phyloP scores from a whole-genome alignment of 2,113 vertebrate genomes.

The Mesocricetus auratus region DNA sequence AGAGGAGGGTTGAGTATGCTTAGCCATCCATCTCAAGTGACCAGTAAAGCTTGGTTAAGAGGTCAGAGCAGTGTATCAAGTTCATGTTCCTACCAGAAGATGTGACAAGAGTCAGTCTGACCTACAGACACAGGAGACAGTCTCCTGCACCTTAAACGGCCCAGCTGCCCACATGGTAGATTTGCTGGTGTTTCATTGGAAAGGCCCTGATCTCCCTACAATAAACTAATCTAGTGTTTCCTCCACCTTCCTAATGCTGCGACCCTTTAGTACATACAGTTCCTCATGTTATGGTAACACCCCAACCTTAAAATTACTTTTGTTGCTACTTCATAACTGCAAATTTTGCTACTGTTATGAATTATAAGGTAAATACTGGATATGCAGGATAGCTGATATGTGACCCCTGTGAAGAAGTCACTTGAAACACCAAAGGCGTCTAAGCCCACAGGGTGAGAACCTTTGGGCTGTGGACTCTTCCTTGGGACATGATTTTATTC shows the following conservation, averaged over 20 bases:
- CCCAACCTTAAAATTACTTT: neutral
- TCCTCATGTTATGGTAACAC: neutral
- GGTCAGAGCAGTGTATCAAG: neutral
- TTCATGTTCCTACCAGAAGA: neutral
- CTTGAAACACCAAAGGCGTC: neutral
- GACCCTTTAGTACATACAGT: neutral
- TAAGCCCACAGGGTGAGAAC: neutral
- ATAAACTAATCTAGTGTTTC: neutral
- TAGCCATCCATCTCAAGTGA: neutral
- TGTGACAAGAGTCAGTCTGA: neutral
- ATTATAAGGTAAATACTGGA: neutral
- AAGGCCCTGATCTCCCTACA: neutral
- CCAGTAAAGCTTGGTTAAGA: neutral
- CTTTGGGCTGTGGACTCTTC: neutral
- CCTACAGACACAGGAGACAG: neutral
- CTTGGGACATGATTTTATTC: neutral
- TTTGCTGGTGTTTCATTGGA: neutral
- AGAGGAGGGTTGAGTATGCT: neutral
- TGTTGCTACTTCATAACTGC: neutral
- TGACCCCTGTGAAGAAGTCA: neutral
- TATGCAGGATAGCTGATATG: neutral
- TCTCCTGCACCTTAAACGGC: neutral
- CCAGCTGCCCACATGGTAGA: neutral
- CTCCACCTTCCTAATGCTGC: neutral
- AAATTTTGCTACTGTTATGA: neutral